phyloP scores from a whole-genome alignment of 1,140 invertebrate species.

The Mizuhopecten yessoensis region DNA sequence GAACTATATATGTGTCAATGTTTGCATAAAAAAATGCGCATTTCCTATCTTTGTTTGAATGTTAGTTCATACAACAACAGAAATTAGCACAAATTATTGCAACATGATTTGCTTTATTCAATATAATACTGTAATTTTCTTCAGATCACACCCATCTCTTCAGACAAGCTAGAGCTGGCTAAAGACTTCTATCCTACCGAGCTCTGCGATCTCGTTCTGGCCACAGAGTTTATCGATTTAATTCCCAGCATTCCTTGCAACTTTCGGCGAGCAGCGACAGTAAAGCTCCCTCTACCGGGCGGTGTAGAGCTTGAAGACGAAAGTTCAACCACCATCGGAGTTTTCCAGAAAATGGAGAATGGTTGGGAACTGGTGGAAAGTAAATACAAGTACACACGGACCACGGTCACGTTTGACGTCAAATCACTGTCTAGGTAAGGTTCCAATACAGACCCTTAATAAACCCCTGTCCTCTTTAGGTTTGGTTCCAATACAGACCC shows the following conservation, averaged over 20 bases:
- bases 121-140: slow-evolving; percentile 2
- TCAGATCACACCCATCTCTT: slow-evolving; percentile 76
- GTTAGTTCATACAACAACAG: too few species aligned
- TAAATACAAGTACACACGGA: slow-evolving; percentile 77
- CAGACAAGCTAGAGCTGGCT: slow-evolving; percentile 71
- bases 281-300: slow-evolving; percentile 76
- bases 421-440: slow-evolving; percentile 77
- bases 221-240: slow-evolving; percentile 78
- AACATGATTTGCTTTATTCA: too few species aligned
- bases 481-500: too few species aligned
- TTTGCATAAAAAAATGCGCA: too few species aligned
- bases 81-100: too few species aligned
- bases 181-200: slow-evolving; percentile 71
- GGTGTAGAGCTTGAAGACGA: slow-evolving; percentile 63
- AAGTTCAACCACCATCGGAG: slow-evolving; percentile 70
- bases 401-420: slow-evolving; percentile 77
- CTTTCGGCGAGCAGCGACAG: slow-evolving; percentile 76
- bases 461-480: too few species aligned
- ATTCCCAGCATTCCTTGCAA: slow-evolving; percentile 65
- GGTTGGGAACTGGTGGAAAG: slow-evolving; percentile 77
- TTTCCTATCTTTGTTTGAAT: too few species aligned
- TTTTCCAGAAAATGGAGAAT: slow-evolving; percentile 71
- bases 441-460: too few species aligned
- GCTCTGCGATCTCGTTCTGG: slow-evolving; percentile 71
- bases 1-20: too few species aligned